phyloP scores from a whole-genome alignment of 2,797 vertebrate genomes.

The Artibeus jamaicensis region DNA sequence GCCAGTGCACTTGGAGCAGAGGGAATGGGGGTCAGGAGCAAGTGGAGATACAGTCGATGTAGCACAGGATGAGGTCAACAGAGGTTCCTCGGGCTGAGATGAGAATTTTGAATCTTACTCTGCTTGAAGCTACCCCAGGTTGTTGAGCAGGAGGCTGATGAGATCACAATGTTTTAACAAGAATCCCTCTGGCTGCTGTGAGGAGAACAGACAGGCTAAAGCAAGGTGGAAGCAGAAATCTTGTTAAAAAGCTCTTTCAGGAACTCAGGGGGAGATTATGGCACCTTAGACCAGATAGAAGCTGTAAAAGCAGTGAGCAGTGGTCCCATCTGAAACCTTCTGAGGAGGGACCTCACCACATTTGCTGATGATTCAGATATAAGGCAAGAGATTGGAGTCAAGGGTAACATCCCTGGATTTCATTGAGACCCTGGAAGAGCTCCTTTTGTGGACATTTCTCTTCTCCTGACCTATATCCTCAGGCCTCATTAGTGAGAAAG shows the following conservation, averaged over 20 bases:
- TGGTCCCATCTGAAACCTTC: not conserved
- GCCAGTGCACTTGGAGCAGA: too few species aligned
- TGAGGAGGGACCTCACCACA: not conserved
- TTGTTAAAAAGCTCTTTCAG: not conserved
- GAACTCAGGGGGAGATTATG: not conserved
- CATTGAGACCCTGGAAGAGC: not conserved
- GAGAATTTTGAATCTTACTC: not conserved
- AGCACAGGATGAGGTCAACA: fast-evolving
- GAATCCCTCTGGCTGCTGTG: not conserved
- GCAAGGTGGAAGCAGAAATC: not conserved
- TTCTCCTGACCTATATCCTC: not conserved
- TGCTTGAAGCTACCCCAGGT: not conserved
- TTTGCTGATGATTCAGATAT: not conserved
- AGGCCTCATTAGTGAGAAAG: not conserved
- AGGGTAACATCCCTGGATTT: not conserved
- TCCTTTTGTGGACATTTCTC: not conserved
- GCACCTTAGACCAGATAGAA: not conserved
- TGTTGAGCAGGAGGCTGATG: not conserved
- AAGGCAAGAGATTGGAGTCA: not conserved
- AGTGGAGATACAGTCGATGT: not conserved
- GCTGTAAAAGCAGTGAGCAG: not conserved
- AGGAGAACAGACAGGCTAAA: not conserved
- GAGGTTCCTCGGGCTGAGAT: not conserved
- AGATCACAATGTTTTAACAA: not conserved
- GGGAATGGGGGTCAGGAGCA: fast-evolving